Evolutionary conservation across 2,113 vertebrate species (phyloP), one percentile per base, ranked within the genome.

Genomic region (Callionymus lyra): DNA sequence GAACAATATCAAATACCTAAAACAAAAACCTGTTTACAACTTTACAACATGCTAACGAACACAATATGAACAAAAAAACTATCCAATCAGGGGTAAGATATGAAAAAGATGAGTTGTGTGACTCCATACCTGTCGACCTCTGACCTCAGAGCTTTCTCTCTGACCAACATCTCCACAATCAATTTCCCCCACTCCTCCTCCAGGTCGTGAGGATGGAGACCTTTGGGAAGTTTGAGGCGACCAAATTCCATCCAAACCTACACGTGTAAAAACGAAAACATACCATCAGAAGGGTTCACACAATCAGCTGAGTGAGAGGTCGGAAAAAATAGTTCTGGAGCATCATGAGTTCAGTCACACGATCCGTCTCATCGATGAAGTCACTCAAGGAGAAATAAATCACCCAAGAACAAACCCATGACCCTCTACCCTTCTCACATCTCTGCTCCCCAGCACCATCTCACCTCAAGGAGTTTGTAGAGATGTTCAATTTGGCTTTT

Each of bases 241-340:
- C 95, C 94, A 63, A 99, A 99, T 60, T 98, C 95, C 36, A 98
- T 93, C 95, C 95, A 99, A 1, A 89, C 84, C 95, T 99, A n/a
- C 16, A 45, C 35, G 58, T 36, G 44, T 31, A 47, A 14, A 53
- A 36, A 51, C 27, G n/a, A n/a, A 36, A 8, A 4, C 21, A 27
- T 27, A 4, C 21, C 21, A 27, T 27, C 9, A 52, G 19, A 15
- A 10, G 4, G 33, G 33, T 34, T 34, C 32, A 47, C 3, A 44
- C 40, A 56, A 31, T 6, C 19, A 33, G 13, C 21, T 4, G 21
- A 27, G 21, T 27, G 21, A 27, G 21, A 27, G n/a, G n/a, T n/a
- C n/a, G n/a, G n/a, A n/a, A 27, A 8, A 8, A 27, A 8, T 5
- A 4, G 21, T 8, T 4, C 21, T 27, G 21, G 21, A 27, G 21